phyloP scores from a whole-genome alignment of 2,113 vertebrate species.

The Glaucomys volans region DNA sequence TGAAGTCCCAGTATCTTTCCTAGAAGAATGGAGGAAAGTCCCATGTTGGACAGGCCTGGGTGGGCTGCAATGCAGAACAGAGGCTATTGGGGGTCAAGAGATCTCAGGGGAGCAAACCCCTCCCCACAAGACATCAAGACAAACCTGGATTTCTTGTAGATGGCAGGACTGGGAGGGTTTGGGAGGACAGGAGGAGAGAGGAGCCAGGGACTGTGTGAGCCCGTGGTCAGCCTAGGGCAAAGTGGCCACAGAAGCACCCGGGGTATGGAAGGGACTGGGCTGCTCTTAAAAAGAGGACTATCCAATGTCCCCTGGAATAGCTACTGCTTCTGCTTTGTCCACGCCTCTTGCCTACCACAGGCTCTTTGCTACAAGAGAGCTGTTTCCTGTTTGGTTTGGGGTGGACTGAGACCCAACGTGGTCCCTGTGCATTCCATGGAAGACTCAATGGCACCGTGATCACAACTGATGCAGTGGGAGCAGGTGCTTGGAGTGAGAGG shows the following conservation, averaged over 20 bases:
- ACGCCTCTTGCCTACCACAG: not conserved
- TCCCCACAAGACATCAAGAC: not conserved
- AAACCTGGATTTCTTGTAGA: not conserved
- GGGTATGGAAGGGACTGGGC: not conserved
- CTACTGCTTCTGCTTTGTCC: not conserved
- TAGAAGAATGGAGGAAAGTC: not conserved
- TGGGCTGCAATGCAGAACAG: not conserved
- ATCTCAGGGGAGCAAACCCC: too few relatives aligned
- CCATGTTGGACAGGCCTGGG: not conserved
- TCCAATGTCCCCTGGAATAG: accelerated
- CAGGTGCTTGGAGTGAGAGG: not conserved
- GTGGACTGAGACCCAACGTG: too few relatives aligned
- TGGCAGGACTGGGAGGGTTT: not conserved
- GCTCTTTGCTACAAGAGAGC: not conserved
- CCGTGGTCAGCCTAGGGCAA: too few relatives aligned
- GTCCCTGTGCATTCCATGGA: too few relatives aligned
- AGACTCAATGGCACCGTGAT: not conserved
- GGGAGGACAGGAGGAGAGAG: not conserved
- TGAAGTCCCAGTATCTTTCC: not conserved
- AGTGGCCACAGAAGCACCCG: not conserved
- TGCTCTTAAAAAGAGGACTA: not conserved
- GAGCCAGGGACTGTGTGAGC: not conserved
- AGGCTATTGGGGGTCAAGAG: not conserved
- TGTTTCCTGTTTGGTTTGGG: not conserved
- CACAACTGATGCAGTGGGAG: not conserved